These are phyloP conservation scores for Charaxes varanes DNA, from an alignment of 1,140 invertebrate genomes.

Conservation along the genomic window DNA sequence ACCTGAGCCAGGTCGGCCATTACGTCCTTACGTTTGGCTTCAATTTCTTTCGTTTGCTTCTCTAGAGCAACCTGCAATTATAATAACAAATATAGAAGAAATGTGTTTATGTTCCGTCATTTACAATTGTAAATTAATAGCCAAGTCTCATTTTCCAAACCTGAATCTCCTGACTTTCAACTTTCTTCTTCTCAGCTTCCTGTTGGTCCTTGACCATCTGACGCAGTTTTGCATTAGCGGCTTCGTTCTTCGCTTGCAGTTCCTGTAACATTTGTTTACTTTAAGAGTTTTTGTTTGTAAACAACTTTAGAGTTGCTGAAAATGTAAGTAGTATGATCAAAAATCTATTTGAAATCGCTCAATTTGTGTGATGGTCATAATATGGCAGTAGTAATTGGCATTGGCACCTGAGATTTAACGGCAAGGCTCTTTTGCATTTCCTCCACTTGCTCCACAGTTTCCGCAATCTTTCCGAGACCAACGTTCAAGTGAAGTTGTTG, in stretches of 20 bases:
- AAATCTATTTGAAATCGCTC: no score
- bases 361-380: no score
- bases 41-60: constrained; percentile 93
- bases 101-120: no score
- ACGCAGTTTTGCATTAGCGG: constrained; percentile 97
- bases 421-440: constrained; percentile 99
- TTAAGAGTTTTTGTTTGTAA: no score
- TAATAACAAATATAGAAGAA: no score
- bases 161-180: constrained; percentile 98
- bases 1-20: constrained; percentile 96
- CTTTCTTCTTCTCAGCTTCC: constrained; percentile 99
- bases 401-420: constrained; percentile 88
- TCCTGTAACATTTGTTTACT: constrained; percentile 76
- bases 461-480: constrained; percentile 98
- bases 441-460: constrained; percentile 99
- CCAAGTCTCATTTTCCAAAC: no score
- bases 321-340: no score
- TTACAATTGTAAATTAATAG: no score
- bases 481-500: constrained; percentile 99
- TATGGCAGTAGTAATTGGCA: no score
- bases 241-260: constrained; percentile 98
- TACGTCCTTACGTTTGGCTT: constrained; percentile 93
- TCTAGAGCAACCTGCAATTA: constrained; percentile 80
- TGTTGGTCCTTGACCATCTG: constrained; percentile 99
- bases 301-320: no score